Base-by-base conservation (phyloP, 2,797 vertebrate genomes). In the Chelmon rostratus region DNA sequence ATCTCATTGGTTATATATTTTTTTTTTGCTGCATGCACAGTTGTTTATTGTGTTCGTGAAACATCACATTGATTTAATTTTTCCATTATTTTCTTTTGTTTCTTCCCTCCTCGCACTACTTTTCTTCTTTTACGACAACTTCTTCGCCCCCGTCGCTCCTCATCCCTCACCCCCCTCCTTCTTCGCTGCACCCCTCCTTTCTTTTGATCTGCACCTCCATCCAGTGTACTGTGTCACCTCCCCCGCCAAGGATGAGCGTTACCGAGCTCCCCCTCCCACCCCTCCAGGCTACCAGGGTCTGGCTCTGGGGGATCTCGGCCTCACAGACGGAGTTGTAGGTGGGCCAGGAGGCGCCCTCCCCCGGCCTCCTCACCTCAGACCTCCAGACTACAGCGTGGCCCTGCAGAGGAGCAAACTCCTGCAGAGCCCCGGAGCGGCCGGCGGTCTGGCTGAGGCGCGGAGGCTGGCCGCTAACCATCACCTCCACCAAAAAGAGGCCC, bases 211-310 rank as follows among this genome's bases (percentile, higher is more conserved):
- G 81, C 94, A 93, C 94, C 68, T 88, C 85, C 92, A 94, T 90
- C 95, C 96, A 98, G 98, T 99, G 94, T 99, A 99, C 95, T 99
- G 98, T 97, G 95, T 99, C 94, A 99, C 98, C 79, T 98, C 98
- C 92, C 95, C 97, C 92, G 93, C 96, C 96, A 98, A 97, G 96
- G 97, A 98, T 79, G 96, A 97, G 96, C 97, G 97, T 95, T 98
- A 96, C 96, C 97, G 96, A 93, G 97, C 97, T 89, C 97, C 97
- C 83, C 98, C 98, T 92, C 98, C 98, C 88, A 98, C 97, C 92
- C 98, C 97, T 94, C 97, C 97, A 86, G 98, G 98, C 93, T 99
- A 99, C 93, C 95, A 98, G 95, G 98, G 98, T 86, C 97, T 99
- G 94, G 96, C 97, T 90, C 96, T 99, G 95, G 97, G 96, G 54